Percentiles rank a stretch among this genome's conserved stretches.
phyloP scores from a whole-genome alignment of 2,888 invertebrate genomes.

The Entomobrya multifasciata region DNA sequence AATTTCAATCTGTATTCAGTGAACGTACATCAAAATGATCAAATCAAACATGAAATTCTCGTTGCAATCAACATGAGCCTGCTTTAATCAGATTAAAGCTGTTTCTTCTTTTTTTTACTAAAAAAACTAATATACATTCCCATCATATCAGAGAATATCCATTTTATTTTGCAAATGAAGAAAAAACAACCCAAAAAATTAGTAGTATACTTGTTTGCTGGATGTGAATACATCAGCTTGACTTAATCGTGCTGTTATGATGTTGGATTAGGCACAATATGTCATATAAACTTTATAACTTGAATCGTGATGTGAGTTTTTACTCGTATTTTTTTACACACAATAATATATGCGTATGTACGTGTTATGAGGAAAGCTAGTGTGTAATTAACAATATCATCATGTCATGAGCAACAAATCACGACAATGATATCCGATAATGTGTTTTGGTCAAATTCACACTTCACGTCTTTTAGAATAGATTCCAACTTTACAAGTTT shows the following conservation, averaged over 20 bases:
- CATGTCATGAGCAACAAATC: background rate
- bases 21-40: background rate
- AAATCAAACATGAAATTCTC: background rate
- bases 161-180: background rate
- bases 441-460: too few species aligned
- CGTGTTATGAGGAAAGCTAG: background rate
- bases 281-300: too few species aligned
- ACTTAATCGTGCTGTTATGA: too few species aligned
- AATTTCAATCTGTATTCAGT: background rate
- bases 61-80: background rate
- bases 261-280: too few species aligned
- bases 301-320: background rate
- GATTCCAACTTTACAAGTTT: background rate
- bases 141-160: background rate
- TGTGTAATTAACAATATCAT: slow-evolving; percentile 17
- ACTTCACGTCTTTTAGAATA: too few species aligned
- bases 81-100: slow-evolving; percentile 14
- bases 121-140: background rate
- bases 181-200: background rate
- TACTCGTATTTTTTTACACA: background rate
- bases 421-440: background rate
- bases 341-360: too few species aligned
- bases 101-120: background rate
- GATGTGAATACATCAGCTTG: too few species aligned
- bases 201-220: background rate